Base-by-base conservation (phyloP, 2,113 vertebrate species). In the Crotalus tigris region DNA sequence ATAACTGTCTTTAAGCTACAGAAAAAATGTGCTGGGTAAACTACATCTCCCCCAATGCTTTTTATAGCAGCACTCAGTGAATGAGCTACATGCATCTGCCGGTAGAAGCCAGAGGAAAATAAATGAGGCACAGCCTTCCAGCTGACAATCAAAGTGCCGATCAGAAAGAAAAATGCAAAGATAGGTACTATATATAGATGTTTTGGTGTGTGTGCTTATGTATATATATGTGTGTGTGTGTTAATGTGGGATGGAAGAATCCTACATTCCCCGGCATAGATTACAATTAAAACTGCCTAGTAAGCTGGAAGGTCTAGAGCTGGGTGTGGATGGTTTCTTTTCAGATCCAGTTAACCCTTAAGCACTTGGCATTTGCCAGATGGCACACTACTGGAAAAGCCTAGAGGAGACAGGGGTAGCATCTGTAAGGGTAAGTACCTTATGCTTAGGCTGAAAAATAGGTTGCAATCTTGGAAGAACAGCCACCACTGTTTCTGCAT, bases 51-150 rank as follows among this genome's bases (percentile, higher is more conserved):
- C 87, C 87, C 91, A 3, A 87, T 86, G 87, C 69, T 91, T 59
- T 93, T 69, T 88, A 81, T 91, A 92, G 90, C 91, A 81, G 61
- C 19, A 44, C 88, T 75, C 90, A 54, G 59, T 54, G 90, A 96
- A 96, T 3, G 64, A 89, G 19, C 93, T 95, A 89, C 92, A 95
- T 95, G 96, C 93, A 88, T 59, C 88, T 53, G 88, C 69, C 26
- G 21, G 13, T 12, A 59, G 81, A 90, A 21, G 5, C 88, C 3
- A 0, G 58, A 90, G 93, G 93, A 94, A 94, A 95, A 89, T 92
- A 94, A 94, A 39, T 1, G 53, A 93, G 91, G 0, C 21, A 89
- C 55, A 87, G 69, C 91, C 91, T 44, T 12, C 0, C 69, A 94
- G 81, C 59, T 93, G 93, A 81, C 81, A 93, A 90, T n/a, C 81